Percentiles rank a stretch among this genome's conserved stretches.
Evolutionary conservation across 2,888 invertebrate species (phyloP).

Genomic region (Drosophila mimica): DNA sequence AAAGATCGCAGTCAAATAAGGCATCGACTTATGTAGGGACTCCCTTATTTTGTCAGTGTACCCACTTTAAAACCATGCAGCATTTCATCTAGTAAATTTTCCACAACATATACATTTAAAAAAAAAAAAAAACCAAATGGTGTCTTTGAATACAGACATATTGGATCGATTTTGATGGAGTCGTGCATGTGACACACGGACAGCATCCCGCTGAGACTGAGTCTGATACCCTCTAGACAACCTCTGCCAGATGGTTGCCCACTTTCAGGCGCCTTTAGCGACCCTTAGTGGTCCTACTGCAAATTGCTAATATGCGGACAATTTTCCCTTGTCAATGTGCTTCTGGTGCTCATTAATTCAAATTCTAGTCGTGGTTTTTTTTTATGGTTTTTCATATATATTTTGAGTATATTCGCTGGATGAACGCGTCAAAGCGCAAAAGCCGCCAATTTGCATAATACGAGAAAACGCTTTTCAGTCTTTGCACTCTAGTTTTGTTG

Average conservation of each 20-base stretch:
- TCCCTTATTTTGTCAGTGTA: neutral
- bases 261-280: slow-evolving; percentile 15
- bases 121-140: neutral
- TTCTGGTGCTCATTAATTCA: slow-evolving; percentile 58
- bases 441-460: slow-evolving; percentile 69
- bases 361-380: slow-evolving; percentile 37
- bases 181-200: slow-evolving; percentile 19
- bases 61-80: neutral
- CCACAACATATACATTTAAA: neutral
- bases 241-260: neutral
- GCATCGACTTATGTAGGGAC: too few relatives aligned
- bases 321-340: slow-evolving; percentile 14
- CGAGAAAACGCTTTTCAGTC: slow-evolving; percentile 28
- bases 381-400: slow-evolving; percentile 7
- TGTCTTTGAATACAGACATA: neutral
- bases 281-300: slow-evolving; percentile 21
- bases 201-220: slow-evolving; percentile 19
- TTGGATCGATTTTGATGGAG: slow-evolving; percentile 25
- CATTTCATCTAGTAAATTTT: neutral
- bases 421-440: slow-evolving; percentile 31
- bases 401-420: slow-evolving; percentile 33
- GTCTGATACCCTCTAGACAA: slow-evolving; percentile 21
- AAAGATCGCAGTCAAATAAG: neutral
- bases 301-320: slow-evolving; percentile 42
- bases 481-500: slow-evolving; percentile 56